These are phyloP conservation scores for Ptychoptera albimana DNA, from an alignment of 2,888 invertebrate genomes.

Conservation along the genomic window DNA sequence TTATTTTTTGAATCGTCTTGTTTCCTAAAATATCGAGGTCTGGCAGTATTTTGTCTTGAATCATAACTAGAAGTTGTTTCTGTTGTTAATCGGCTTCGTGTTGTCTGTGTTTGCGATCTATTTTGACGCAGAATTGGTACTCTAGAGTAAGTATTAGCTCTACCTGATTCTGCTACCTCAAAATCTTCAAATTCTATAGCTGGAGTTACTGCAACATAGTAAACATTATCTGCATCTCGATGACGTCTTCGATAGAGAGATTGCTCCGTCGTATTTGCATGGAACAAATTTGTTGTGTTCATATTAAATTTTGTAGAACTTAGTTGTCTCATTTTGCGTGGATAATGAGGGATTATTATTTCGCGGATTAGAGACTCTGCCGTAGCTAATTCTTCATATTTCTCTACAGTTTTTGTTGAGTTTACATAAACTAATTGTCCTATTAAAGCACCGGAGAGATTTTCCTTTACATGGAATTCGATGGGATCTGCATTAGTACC, in stretches of 20 bases:
- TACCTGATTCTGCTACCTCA: not conserved
- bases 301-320: constrained; percentile 9
- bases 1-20: too few species aligned
- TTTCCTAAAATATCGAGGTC: too few species aligned
- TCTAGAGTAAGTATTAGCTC: too few species aligned
- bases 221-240: constrained; percentile 1
- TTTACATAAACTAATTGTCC: constrained; percentile 50
- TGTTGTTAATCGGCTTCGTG: too few species aligned
- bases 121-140: too few species aligned
- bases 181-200: constrained; percentile 5
- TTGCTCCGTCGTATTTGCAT: constrained; percentile 2
- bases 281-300: constrained; percentile 7
- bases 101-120: too few species aligned
- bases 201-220: constrained; percentile 6
- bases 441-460: constrained; percentile 52
- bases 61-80: too few species aligned
- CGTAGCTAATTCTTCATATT: constrained; percentile 1
- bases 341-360: too few species aligned
- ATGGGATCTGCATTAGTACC: constrained; percentile 53
- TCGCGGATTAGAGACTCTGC: not conserved
- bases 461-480: constrained; percentile 62
- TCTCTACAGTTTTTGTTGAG: constrained; percentile 20
- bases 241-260: constrained; percentile 6
- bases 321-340: constrained; percentile 11
- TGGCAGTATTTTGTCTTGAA: too few species aligned